phyloP scores from a whole-genome alignment of 1,140 invertebrate species.

The Euwallacea similis region DNA sequence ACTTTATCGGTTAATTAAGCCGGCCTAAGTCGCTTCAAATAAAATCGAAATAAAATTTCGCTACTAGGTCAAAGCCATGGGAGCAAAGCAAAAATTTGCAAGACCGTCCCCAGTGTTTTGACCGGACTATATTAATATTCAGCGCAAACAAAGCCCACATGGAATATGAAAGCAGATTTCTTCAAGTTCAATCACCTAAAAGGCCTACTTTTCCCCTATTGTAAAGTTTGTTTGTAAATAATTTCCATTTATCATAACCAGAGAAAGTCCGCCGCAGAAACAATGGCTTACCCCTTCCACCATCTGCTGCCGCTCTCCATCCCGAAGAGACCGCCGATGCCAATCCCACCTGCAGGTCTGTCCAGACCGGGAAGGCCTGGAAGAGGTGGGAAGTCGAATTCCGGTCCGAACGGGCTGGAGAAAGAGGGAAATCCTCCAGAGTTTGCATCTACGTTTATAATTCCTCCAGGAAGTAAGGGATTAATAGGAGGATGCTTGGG shows the following conservation, averaged over 20 bases:
- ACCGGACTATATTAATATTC: too few species aligned
- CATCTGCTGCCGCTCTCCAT: slow-evolving; percentile 50
- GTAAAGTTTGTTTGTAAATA: background rate
- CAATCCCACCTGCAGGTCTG: slow-evolving; percentile 37
- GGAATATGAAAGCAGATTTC: slow-evolving; percentile 1
- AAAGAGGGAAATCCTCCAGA: slow-evolving; percentile 38
- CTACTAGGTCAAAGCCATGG: too few species aligned
- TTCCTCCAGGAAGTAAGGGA: slow-evolving; percentile 39
- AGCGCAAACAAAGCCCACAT: background rate
- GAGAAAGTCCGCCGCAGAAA: too few species aligned
- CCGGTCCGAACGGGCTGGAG: slow-evolving; percentile 35
- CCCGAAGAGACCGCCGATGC: slow-evolving; percentile 45
- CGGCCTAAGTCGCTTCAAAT: too few species aligned
- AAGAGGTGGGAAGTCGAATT: slow-evolving; percentile 44
- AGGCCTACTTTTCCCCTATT: slow-evolving; percentile 9
- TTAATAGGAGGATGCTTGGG: slow-evolving; percentile 26
- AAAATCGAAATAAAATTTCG: too few species aligned
- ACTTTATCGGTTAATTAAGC: too few species aligned
- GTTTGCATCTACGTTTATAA: slow-evolving; percentile 44
- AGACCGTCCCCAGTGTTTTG: too few species aligned
- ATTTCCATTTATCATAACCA: background rate
- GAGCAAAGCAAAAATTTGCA: too few species aligned
- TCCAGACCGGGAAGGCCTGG: slow-evolving; percentile 27
- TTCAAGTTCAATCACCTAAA: slow-evolving; percentile 16
- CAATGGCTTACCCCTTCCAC: slow-evolving; percentile 57